A percentile compares a stretch with the other conserved stretches of the same genome.
Evolutionary conservation across 1,140 invertebrate species (phyloP).

Genomic region (Stegodyphus dumicola): DNA sequence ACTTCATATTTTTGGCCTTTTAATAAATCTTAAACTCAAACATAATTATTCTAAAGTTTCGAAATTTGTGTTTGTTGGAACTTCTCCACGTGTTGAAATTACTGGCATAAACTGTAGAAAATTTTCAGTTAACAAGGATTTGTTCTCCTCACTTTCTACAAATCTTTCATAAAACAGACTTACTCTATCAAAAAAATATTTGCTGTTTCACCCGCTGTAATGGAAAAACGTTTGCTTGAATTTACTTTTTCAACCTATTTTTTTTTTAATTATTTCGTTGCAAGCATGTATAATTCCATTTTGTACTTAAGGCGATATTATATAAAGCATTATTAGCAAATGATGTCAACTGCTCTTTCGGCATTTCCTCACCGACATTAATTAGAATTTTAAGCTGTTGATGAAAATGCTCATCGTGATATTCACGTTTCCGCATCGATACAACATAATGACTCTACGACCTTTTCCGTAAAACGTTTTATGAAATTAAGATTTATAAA

Average conservation of each 20-base stretch:
- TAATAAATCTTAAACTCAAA: too few species aligned
- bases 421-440: too few species aligned
- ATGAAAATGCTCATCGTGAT: conserved; percentile 2
- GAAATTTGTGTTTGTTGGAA: too few species aligned
- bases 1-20: too few species aligned
- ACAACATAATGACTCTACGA: too few species aligned
- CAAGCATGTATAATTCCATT: conserved; percentile 4
- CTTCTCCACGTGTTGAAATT: neutral
- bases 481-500: too few species aligned
- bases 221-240: conserved; percentile 17
- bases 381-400: conserved; percentile 4
- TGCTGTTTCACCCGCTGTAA: neutral
- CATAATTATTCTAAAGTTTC: too few species aligned
- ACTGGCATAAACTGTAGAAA: neutral
- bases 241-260: neutral
- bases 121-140: conserved; percentile 4
- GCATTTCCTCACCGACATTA: too few species aligned
- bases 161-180: conserved; percentile 7
- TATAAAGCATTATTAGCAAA: conserved; percentile 4
- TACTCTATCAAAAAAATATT: conserved; percentile 7
- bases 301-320: neutral
- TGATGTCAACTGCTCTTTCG: conserved; percentile 28
- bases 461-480: too few species aligned
- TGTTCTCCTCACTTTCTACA: conserved; percentile 4
- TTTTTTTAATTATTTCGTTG: conserved; percentile 12